phyloP scores from a whole-genome alignment of 30 jellyfish, hydroid and myxozoan species.

The Turritopsis dohrnii region DNA sequence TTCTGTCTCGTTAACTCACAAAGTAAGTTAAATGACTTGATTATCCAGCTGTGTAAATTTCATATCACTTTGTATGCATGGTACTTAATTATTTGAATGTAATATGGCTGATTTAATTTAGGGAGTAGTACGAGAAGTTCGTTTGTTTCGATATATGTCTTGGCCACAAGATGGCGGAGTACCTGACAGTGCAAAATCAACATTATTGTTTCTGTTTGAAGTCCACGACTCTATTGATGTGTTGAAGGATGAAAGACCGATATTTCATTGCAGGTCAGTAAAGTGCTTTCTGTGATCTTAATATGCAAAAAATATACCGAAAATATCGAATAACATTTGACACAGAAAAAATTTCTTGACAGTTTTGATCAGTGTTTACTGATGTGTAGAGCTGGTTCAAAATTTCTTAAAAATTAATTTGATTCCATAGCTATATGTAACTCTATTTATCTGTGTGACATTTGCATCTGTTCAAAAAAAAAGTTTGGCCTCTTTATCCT shows the following conservation, averaged over 20 bases:
- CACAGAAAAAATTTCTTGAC: no score
- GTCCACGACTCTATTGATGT: conserved; percentile 6
- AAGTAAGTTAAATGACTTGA: conserved; percentile 24
- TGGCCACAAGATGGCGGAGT: conserved; percentile 58
- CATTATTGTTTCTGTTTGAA: conserved; percentile 46
- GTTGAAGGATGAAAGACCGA: neutral
- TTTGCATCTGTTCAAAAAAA: no score
- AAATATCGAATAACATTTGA: no score
- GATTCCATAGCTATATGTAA: no score
- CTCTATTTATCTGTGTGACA: no score
- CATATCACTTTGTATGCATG: neutral
- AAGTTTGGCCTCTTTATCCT: no score
- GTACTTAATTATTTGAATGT: neutral
- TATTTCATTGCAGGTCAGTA: conserved; percentile 68
- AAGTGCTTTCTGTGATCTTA: neutral
- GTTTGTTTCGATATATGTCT: conserved; percentile 60
- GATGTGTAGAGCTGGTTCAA: no score
- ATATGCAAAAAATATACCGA: neutral
- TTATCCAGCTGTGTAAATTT: no score
- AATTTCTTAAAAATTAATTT: no score
- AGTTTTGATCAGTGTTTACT: no score
- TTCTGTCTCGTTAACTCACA: conserved; percentile 36
- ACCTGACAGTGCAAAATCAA: conserved; percentile 51
- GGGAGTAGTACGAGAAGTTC: conserved; percentile 44
- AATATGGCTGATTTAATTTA: neutral